A percentile compares a stretch with the other conserved stretches of the same genome.
These are phyloP conservation scores for Genyomyrus donnyi DNA, from an alignment of 2,113 vertebrate species.

Conservation along the genomic window DNA sequence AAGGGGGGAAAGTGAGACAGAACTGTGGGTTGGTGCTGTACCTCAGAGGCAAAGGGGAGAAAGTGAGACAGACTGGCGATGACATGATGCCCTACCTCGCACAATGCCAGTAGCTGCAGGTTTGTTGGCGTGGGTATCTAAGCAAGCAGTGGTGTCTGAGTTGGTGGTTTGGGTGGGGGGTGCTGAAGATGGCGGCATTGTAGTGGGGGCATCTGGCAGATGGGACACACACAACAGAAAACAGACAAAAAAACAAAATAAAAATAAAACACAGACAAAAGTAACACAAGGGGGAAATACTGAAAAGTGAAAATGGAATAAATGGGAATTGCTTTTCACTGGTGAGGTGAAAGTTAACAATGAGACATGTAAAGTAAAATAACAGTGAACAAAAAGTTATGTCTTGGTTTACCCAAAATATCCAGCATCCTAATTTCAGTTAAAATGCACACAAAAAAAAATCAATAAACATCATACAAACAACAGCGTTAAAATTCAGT, in stretches of 20 bases:
- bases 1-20: not conserved
- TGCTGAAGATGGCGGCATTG: slow-evolving; percentile 89
- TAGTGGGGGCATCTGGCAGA: slow-evolving; percentile 90
- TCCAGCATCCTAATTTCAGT: not conserved
- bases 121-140: slow-evolving; percentile 81
- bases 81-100: slow-evolving; percentile 82
- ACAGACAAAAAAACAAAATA: slow-evolving; percentile 46
- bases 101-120: slow-evolving; percentile 72
- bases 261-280: slow-evolving; percentile 24
- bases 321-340: not conserved
- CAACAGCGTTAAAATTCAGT: not conserved
- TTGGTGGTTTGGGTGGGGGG: slow-evolving; percentile 85
- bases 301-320: not conserved
- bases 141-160: slow-evolving; percentile 83
- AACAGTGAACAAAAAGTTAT: not conserved
- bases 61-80: not conserved
- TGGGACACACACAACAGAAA: slow-evolving; percentile 66
- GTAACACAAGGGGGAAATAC: slow-evolving; percentile 13
- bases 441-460: not conserved
- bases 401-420: not conserved
- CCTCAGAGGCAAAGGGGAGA: not conserved
- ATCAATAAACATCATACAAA: not conserved
- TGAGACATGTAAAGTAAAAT: not conserved
- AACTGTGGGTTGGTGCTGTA: not conserved
- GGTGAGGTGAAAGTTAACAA: not conserved